Conservation (phyloP, 2,797 vertebrate species). For the Micropoecilia bifurca region DNA sequence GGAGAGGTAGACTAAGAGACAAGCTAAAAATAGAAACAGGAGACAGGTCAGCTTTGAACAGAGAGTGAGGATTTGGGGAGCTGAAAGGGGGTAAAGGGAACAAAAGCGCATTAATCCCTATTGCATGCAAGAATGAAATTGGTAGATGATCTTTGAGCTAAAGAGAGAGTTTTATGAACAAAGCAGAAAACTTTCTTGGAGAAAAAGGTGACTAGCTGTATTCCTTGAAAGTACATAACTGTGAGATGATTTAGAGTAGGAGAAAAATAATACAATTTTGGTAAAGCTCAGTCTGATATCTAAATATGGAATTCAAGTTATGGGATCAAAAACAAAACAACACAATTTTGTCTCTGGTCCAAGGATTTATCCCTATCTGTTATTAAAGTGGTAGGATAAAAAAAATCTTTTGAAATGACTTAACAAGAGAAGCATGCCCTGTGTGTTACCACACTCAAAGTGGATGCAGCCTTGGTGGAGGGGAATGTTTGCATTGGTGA, state of each 20-base stretch:
- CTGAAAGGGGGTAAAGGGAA: slow-evolving; percentile 1
- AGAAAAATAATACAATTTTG: slow-evolving; percentile 25
- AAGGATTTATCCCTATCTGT: neutral
- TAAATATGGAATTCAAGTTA: slow-evolving; percentile 42
- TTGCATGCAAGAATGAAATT: slow-evolving; percentile 43
- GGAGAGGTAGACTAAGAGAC: slow-evolving; percentile 56
- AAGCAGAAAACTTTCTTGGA: slow-evolving; percentile 23
- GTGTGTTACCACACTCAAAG: slow-evolving; percentile 21
- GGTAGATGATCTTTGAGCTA: slow-evolving; percentile 55
- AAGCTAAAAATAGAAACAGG: slow-evolving; percentile 65
- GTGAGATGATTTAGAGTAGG: slow-evolving; percentile 28
- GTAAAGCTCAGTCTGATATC: slow-evolving; percentile 21
- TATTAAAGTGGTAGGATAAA: slow-evolving; percentile 5
- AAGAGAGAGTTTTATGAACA: slow-evolving; percentile 33
- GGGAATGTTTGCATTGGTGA: slow-evolving; percentile 37
- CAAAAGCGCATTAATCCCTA: slow-evolving; percentile 42
- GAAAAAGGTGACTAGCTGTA: slow-evolving; percentile 21
- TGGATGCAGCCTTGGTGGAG: slow-evolving; percentile 26
- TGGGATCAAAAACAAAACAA: slow-evolving; percentile 24
- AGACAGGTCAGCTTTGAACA: slow-evolving; percentile 61
- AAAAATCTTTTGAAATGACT: slow-evolving; percentile 29
- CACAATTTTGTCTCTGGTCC: neutral
- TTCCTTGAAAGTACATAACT: slow-evolving; percentile 31
- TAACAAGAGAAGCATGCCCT: slow-evolving; percentile 30
- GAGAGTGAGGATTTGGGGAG: slow-evolving; percentile 35